Conservation (phyloP, 2,113 vertebrate species). For the Callospermophilus lateralis region DNA sequence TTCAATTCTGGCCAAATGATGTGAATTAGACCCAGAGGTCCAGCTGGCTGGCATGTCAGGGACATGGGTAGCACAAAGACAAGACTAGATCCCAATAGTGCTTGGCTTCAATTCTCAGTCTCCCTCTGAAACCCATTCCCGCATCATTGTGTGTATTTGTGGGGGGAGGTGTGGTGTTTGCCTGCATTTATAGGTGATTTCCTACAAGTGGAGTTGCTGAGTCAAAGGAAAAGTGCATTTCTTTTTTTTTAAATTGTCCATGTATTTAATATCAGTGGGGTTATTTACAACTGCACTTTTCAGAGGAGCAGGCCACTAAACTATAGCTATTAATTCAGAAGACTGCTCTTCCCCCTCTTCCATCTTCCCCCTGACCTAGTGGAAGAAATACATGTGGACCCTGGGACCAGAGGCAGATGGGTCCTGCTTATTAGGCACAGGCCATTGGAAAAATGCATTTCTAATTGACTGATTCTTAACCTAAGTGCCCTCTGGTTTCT, state of each 20-base stretch:
- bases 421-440: too few relatives aligned
- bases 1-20: background rate
- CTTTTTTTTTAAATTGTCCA: too few relatives aligned
- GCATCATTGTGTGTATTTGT: background rate
- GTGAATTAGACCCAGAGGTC: background rate
- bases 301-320: too few relatives aligned
- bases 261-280: too few relatives aligned
- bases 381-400: too few relatives aligned
- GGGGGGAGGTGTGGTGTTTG: background rate
- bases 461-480: background rate
- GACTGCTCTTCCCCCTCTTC: too few relatives aligned
- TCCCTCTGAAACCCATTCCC: background rate
- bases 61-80: background rate
- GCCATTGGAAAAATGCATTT: background rate
- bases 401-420: too few relatives aligned
- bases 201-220: background rate
- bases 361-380: too few relatives aligned
- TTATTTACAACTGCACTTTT: too few relatives aligned
- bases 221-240: background rate
- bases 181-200: background rate
- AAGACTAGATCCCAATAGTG: background rate
- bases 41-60: too few relatives aligned
- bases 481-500: rapidly evolving
- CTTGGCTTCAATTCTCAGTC: background rate
- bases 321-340: too few relatives aligned